Evolutionary conservation across 2,797 vertebrate species (phyloP).

Genomic region (Lagocephalus sceleratus): DNA sequence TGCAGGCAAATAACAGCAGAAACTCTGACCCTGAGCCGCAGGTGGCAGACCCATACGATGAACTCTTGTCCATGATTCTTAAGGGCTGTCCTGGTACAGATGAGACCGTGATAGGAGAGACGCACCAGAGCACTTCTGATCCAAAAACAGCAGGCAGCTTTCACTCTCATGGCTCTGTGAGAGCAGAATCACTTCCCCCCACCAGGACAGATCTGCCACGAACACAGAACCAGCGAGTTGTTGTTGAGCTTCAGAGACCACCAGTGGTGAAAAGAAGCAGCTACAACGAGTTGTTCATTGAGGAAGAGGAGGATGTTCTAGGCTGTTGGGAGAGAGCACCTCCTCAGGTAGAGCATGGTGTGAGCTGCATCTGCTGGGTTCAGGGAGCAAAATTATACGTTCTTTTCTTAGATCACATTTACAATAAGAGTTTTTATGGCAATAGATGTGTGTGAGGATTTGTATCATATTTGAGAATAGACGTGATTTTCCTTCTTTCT

Average conservation of each 20-base stretch:
- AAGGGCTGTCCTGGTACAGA: constrained; percentile 33
- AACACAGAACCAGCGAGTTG: constrained; percentile 34
- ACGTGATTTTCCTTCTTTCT: background rate
- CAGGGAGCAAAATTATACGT: background rate
- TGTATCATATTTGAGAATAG: too few species aligned
- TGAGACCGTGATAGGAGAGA: background rate
- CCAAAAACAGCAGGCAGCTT: constrained; percentile 6
- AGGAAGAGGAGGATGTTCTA: constrained; percentile 76
- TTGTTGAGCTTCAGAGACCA: constrained; percentile 44
- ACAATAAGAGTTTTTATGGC: too few species aligned
- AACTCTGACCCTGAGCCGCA: constrained; percentile 22
- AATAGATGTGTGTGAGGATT: too few species aligned
- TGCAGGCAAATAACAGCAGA: constrained; percentile 7
- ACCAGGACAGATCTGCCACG: constrained; percentile 45
- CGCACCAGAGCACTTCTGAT: constrained; percentile 19
- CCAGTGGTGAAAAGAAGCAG: constrained; percentile 54
- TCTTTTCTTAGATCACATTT: background rate
- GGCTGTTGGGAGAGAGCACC: constrained; percentile 64
- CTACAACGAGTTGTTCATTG: constrained; percentile 82
- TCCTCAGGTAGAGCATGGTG: constrained; percentile 81
- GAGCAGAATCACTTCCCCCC: constrained; percentile 39
- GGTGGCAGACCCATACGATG: constrained; percentile 64
- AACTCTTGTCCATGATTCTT: constrained; percentile 54
- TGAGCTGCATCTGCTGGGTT: constrained; percentile 36
- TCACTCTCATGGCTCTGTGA: constrained; percentile 40